Base-by-base conservation (phyloP, 2,888 invertebrate genomes). In the Anticlea derivata region DNA sequence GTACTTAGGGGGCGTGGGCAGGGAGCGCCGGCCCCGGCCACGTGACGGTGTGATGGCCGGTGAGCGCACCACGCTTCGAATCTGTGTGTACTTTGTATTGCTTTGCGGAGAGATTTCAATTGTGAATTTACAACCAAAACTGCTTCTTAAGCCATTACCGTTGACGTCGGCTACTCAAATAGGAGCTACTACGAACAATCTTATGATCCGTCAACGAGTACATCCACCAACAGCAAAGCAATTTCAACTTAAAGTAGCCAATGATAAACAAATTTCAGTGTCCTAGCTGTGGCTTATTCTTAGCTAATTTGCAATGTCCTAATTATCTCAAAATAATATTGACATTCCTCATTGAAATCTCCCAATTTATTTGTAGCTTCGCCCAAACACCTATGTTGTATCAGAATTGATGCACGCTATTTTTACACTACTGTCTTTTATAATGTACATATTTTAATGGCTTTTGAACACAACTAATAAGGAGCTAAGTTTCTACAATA, bases 41-140 rank as follows among this genome's bases (percentile, higher is more conserved):
- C 88, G 78, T 86, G 86, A 89, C 89, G 79, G 89, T 89, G 85
- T 89, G 89, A 89, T 84, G 86, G 75, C 82, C 83, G 89, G 89
- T 89, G 89, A 89, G 89, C 72, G 70, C 73, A 60, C 61, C 66
- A 59, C 62, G 66, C 74, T 68, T 64, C 46, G 7, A 23, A 12
- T 56, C 31, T 57, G 43, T 43, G 40, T 45, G 55, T 34, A 56
- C 22, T 39, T 54, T 51, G 13, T 50, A 47, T 45, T 27, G 57
- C 55, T 50, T 50, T 47, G 26, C 41, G 31, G 13, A 11, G 54
- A 53, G 55, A 58, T 64, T 61, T 55, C 53, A 59, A 52, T 53
- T 44, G 33, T 47, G 41, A 6, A 23, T n/a, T 17, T 7, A 1
- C 1, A 26, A n/a, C n/a, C n/a, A n/a, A n/a, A n/a, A n/a, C n/a